These are phyloP conservation scores for Microtus ochrogaster DNA, from an alignment of 2,113 vertebrate species.

Conservation along the genomic window DNA sequence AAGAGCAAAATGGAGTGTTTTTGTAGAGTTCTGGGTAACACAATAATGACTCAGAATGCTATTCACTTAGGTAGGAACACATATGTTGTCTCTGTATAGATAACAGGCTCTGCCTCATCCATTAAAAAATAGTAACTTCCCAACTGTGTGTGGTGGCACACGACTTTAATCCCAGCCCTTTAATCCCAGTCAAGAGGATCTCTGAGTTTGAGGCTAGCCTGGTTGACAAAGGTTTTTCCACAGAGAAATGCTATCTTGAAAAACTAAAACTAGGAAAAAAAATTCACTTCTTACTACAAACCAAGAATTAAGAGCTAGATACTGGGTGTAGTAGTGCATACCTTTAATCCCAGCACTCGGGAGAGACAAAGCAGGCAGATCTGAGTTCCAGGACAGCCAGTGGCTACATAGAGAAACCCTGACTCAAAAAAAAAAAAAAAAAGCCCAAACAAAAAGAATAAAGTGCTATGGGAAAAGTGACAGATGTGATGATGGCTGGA, in stretches of 20 bases:
- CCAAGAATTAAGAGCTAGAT: not conserved
- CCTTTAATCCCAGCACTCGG: not conserved
- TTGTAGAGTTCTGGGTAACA: not conserved
- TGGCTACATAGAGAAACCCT: not conserved
- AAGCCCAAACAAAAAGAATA: not conserved
- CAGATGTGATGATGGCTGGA: not conserved
- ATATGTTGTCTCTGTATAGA: not conserved
- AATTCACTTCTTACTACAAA: not conserved
- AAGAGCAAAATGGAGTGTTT: not conserved
- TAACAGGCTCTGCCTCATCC: not conserved
- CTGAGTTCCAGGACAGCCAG: not conserved
- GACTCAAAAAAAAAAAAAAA: not conserved
- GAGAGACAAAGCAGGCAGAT: not conserved
- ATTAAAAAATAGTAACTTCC: not conserved
- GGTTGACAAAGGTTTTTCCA: too few species aligned
- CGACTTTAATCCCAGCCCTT: not conserved
- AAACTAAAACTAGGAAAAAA: not conserved
- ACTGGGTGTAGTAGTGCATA: not conserved
- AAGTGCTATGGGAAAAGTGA: not conserved
- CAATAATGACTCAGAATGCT: not conserved
- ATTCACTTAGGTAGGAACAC: not conserved
- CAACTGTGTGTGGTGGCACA: too few species aligned
- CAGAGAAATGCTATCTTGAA: not conserved
- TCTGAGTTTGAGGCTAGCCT: not conserved
- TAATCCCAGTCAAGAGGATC: not conserved